Evolutionary conservation across 1,140 invertebrate species (phyloP).

Genomic region (Bactericera cockerelli): DNA sequence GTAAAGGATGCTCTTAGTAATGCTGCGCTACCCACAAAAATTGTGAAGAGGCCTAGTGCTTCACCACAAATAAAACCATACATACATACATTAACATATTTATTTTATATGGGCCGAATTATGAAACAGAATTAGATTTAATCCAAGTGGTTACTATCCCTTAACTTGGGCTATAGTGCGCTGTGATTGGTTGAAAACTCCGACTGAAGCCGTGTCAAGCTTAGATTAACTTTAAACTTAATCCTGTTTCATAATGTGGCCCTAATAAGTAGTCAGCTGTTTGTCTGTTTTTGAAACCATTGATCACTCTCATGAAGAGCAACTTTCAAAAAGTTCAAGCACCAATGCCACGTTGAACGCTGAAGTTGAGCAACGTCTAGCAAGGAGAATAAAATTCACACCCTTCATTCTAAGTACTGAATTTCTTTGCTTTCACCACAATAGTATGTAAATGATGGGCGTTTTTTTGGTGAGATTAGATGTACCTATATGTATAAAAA

Average conservation of each 20-base stretch:
- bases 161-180: not conserved
- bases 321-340: not conserved
- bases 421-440: not conserved
- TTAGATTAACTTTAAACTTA: not conserved
- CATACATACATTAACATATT: too few relatives aligned
- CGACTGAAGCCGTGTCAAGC: not conserved
- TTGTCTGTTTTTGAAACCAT: not conserved
- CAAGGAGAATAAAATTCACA: not conserved
- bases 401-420: not conserved
- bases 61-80: too few relatives aligned
- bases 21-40: not conserved
- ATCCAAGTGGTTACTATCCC: not conserved
- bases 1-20: not conserved
- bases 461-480: not conserved
- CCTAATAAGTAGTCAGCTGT: not conserved
- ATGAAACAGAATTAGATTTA: too few relatives aligned
- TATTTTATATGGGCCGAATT: too few relatives aligned
- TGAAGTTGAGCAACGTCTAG: not conserved
- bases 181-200: too few relatives aligned
- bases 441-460: not conserved
- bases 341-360: not conserved
- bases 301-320: not conserved
- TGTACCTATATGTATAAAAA: too few relatives aligned
- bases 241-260: not conserved
- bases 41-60: too few relatives aligned